Conservation (phyloP, 2,888 invertebrate species). For the Pyralis farinalis region DNA sequence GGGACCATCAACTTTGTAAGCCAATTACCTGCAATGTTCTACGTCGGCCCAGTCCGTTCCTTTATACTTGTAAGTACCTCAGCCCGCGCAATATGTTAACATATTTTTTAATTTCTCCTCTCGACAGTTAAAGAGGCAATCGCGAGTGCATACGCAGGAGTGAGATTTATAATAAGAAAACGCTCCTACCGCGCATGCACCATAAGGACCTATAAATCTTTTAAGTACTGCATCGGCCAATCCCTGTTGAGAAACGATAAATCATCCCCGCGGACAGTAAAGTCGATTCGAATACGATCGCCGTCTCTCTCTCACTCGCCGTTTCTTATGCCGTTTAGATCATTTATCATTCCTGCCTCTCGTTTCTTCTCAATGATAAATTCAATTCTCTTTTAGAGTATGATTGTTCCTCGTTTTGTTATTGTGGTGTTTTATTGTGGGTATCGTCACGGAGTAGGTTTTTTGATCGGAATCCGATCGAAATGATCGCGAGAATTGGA, state of each 20-base stretch:
- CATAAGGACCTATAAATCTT: constrained; percentile 77
- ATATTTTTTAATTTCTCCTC: constrained; percentile 72
- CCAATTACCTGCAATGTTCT: constrained; percentile 61
- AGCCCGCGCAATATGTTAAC: constrained; percentile 68
- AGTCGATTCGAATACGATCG: constrained; percentile 54
- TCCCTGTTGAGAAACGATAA: constrained; percentile 79
- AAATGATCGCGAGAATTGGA: constrained; percentile 77
- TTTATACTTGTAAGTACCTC: constrained; percentile 29
- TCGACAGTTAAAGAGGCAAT: constrained; percentile 67
- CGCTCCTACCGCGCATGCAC: constrained; percentile 78
- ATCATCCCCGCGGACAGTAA: constrained; percentile 72
- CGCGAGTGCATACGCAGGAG: constrained; percentile 70
- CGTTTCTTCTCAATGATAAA: constrained; percentile 77
- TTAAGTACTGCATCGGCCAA: constrained; percentile 76
- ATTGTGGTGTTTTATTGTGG: constrained; percentile 74
- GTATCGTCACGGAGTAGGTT: constrained; percentile 74
- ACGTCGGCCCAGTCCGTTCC: constrained; percentile 23
- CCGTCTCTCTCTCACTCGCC: constrained; percentile 60
- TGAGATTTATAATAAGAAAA: constrained; percentile 79
- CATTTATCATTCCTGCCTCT: constrained; percentile 78
- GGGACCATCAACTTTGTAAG: constrained; percentile 50
- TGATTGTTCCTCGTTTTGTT: constrained; percentile 79
- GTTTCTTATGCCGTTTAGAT: constrained; percentile 45
- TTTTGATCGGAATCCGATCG: constrained; percentile 75
- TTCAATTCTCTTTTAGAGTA: constrained; percentile 79